phyloP scores from a whole-genome alignment of 2,113 vertebrate genomes.

The Scortum barcoo region DNA sequence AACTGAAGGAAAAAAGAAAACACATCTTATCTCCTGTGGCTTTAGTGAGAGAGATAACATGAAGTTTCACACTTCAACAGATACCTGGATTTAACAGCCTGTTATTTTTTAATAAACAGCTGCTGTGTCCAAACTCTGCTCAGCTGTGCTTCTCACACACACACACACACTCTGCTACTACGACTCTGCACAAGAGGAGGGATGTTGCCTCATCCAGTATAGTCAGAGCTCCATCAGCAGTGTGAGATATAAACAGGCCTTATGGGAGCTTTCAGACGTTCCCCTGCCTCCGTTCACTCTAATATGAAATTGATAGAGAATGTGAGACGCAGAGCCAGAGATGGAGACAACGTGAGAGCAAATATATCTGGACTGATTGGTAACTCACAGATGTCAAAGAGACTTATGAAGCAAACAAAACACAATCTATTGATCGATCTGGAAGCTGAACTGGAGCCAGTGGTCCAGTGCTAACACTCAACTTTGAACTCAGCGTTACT shows the following conservation, averaged over 20 bases:
- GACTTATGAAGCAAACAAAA: background rate
- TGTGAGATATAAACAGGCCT: conserved; percentile 14
- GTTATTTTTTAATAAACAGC: background rate
- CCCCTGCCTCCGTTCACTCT: conserved; percentile 5
- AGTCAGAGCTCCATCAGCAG: conserved; percentile 17
- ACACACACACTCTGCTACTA: background rate
- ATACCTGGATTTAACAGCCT: conserved; percentile 14
- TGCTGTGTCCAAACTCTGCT: background rate
- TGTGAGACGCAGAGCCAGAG: background rate
- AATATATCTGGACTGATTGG: background rate
- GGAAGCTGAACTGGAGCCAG: background rate
- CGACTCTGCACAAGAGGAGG: conserved; percentile 3
- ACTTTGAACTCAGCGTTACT: background rate
- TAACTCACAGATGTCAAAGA: background rate
- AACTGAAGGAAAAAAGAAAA: background rate
- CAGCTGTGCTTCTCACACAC: background rate
- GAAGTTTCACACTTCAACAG: background rate
- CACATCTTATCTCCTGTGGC: background rate
- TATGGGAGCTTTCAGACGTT: conserved; percentile 14
- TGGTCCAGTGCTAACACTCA: too few species aligned
- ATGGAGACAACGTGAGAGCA: background rate
- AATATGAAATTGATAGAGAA: background rate
- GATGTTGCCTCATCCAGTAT: background rate
- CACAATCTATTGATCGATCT: background rate
- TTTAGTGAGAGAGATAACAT: background rate